Evolutionary conservation across 2,888 invertebrate genomes (phyloP), one percentile per base, ranked within the genome.

Genomic region (Phymatocera aterrima): DNA sequence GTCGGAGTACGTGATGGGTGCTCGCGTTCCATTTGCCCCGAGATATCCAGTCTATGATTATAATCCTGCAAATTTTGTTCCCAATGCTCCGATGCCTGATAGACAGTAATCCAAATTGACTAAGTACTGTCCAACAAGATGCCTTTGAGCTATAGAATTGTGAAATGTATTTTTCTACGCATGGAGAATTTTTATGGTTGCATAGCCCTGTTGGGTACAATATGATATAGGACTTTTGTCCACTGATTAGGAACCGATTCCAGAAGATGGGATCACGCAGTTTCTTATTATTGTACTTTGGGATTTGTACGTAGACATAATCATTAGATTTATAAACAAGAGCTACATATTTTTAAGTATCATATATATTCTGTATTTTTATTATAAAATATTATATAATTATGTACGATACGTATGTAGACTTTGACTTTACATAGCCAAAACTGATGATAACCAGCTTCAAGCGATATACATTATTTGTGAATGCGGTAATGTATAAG

Each of bases 11-110:
- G 48, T 72, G n/a, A 12, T 37, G 18, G 72, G 72, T 18, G 51
- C 72, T 21, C 31, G 51, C n/a, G 54, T 15, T n/a, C 77, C 64
- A 40, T 79, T 75, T 18, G 68, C 79, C 4, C 79, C 79, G 4
- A 21, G 64, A n/a, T 79, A 79, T 54, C 79, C 79, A 12, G 79
- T 79, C 12, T 79, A 65, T 34, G 60, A 72, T 43, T 72, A 51
- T 31, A 43, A 51, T 24, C 43, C 65, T 12, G 1, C 65, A 2
- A 65, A 40, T 21, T 4, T 12, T 43, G 12, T 43, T n/a, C 65
- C 65, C 24, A 65, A 10, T 24, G 65, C 65, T 24, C 65, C 65
- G 0, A 5, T 21, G 15, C 21, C 8, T 24, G 43, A 43, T 12
- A 24, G 1, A 15, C 24, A 65, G 65, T 43, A 28, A 31, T 43